These are phyloP conservation scores for Arothron firmamentum DNA, from an alignment of 2,113 vertebrate genomes.

Conservation along the genomic window DNA sequence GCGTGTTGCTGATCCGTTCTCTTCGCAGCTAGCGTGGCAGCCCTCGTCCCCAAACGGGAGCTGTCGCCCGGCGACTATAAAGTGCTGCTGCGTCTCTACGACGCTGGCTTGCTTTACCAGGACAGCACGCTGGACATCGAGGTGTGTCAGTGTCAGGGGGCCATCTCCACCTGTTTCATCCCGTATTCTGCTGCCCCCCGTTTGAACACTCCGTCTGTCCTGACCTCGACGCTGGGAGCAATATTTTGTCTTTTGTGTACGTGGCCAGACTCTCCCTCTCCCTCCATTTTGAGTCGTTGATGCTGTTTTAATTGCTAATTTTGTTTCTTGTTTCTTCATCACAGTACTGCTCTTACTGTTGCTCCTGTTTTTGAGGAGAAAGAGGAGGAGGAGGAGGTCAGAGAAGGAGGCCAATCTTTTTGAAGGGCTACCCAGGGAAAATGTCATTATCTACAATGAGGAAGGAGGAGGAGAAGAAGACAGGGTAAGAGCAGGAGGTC, in stretches of 20 bases:
- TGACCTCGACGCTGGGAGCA: conserved; percentile 31
- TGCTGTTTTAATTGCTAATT: not conserved
- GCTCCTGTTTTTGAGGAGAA: conserved; percentile 37
- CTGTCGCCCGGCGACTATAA: conserved; percentile 32
- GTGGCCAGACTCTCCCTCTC: conserved; percentile 2
- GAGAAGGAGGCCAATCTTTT: conserved; percentile 9
- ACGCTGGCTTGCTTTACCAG: conserved; percentile 35
- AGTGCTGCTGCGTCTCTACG: conserved; percentile 51
- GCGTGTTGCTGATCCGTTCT: no score
- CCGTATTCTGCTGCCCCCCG: conserved; percentile 3
- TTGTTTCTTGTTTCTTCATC: not conserved
- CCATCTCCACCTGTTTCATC: conserved; percentile 30
- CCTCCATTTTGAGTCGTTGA: accelerated
- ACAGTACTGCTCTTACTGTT: conserved; percentile 52
- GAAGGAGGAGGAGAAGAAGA: conserved; percentile 64
- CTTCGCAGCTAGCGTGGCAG: conserved; percentile 13
- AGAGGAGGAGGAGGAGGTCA: not conserved
- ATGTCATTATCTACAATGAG: conserved; percentile 52
- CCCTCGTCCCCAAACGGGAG: conserved; percentile 27
- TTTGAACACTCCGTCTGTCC: not conserved
- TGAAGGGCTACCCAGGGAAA: conserved; percentile 37
- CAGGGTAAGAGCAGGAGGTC: conserved; percentile 29
- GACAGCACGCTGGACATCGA: conserved; percentile 46
- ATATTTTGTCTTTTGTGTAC: conserved; percentile 45
- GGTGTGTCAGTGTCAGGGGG: conserved; percentile 56